Evolutionary conservation across 1,140 invertebrate genomes (phyloP), one percentile per base, ranked within the genome.

Genomic region (Pollicipes pollicipes): DNA sequence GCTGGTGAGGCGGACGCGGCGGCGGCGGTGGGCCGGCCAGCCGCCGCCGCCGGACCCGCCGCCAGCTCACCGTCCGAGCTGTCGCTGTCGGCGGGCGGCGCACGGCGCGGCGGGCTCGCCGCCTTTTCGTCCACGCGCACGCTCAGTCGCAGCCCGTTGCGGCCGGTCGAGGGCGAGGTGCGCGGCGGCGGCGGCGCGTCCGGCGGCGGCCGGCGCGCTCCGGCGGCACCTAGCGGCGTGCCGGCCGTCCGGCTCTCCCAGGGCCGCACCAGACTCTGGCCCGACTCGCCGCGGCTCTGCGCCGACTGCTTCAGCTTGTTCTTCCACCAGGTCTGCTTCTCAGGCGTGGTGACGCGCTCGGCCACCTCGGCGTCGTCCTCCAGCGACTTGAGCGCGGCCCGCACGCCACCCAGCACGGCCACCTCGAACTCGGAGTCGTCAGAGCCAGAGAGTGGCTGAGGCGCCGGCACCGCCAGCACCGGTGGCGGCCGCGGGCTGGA

Each of bases 321-420:
- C 17, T 37, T 37, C 30, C 35, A 31, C 30, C 67, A 32, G 67
- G 35, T 64, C 71, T 29, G 32, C 69, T 72, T 28, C 70, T 29
- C 30, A 45, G 72, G 28, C 70, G 69, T 29, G 70, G 45, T 35
- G 72, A 71, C 8, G n/a, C 31, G 3, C 66, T 63, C 21, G 16
- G 72, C 31, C 29, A 32, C 35, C 28, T 28, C 69, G 70, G 69
- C 63, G 64, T 66, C 17, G 26, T 66, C 32, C 29, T 68, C 35
- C 68, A 68, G n/a, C 37, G 63, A 30, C 27, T 68, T 35, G 37
- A 31, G 32, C 58, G 71, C 69, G 32, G 66, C 69, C 3, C 72
- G 30, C n/a, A 45, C 58, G 8, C 58, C 28, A n/a, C 31, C 35
- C 68, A 35, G 16, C 32, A 35, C 32, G 4, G 32, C 4, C 32